Percentiles rank a stretch among this genome's conserved stretches.
Evolutionary conservation across 2,113 vertebrate species (phyloP).

Genomic region (Hemichromis elongatus): DNA sequence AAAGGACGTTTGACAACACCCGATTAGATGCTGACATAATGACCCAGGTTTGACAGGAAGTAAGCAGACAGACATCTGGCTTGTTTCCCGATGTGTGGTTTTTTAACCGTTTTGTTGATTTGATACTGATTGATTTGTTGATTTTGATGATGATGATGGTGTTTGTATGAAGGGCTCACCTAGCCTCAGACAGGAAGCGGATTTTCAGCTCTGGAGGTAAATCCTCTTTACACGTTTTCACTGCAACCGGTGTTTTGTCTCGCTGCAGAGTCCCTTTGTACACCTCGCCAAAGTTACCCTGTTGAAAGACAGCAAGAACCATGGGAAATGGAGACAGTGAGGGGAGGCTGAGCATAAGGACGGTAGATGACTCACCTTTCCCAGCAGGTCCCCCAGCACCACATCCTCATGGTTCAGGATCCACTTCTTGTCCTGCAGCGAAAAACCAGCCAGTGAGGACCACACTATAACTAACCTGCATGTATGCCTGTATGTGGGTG

Average conservation of each 20-base stretch:
- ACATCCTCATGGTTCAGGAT: conserved; percentile 96
- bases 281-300: conserved; percentile 94
- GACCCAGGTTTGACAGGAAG: neutral
- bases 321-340: neutral
- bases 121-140: neutral
- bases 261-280: conserved; percentile 87
- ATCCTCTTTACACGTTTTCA: conserved; percentile 98
- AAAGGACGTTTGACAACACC: neutral
- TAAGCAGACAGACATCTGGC: neutral
- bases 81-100: neutral
- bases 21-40: neutral
- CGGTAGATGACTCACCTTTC: conserved; percentile 80
- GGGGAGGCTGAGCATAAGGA: neutral
- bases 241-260: conserved; percentile 89
- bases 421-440: conserved; percentile 92
- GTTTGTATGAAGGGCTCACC: neutral
- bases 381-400: conserved; percentile 85
- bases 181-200: conserved; percentile 95
- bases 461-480: neutral
- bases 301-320: neutral
- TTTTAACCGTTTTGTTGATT: neutral
- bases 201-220: conserved; percentile 95
- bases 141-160: neutral
- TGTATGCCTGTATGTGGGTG: neutral
- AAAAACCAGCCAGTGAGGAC: neutral